Percentiles rank a stretch among this genome's conserved stretches.
These are phyloP conservation scores for Dipodomys merriami DNA, from an alignment of 2,113 vertebrate species.

Conservation along the genomic window DNA sequence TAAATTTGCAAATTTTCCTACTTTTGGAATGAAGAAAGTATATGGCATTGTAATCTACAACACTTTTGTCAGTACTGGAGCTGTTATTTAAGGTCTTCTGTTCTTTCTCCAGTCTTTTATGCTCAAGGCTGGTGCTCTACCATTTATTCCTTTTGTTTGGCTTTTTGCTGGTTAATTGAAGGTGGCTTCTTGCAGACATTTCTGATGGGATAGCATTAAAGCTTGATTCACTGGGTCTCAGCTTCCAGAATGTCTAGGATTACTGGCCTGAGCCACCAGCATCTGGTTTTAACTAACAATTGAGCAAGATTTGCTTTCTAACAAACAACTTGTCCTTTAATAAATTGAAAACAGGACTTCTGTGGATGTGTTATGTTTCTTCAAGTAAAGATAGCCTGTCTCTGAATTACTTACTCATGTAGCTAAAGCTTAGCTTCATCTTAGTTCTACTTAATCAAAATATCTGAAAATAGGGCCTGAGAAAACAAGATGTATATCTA, in stretches of 20 bases:
- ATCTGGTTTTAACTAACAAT: neutral
- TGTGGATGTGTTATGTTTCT: neutral
- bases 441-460: neutral
- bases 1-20: neutral
- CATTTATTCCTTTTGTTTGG: too few species aligned
- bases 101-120: neutral
- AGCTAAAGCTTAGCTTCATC: neutral
- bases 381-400: neutral
- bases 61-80: neutral
- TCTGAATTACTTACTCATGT: neutral
- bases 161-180: too few species aligned
- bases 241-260: too few species aligned
- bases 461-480: neutral
- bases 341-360: neutral
- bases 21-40: neutral
- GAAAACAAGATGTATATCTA: neutral
- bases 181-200: too few species aligned
- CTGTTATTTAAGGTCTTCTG: too few species aligned
- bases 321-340: neutral
- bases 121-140: too few species aligned
- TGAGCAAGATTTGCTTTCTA: slow-evolving; percentile 3
- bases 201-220: too few species aligned
- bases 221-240: too few species aligned
- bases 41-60: neutral
- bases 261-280: too few species aligned